Percentiles rank a stretch among this genome's conserved stretches.
These are phyloP conservation scores for Odocoileus virginianus DNA, from an alignment of 2,113 vertebrate genomes.

Conservation along the genomic window DNA sequence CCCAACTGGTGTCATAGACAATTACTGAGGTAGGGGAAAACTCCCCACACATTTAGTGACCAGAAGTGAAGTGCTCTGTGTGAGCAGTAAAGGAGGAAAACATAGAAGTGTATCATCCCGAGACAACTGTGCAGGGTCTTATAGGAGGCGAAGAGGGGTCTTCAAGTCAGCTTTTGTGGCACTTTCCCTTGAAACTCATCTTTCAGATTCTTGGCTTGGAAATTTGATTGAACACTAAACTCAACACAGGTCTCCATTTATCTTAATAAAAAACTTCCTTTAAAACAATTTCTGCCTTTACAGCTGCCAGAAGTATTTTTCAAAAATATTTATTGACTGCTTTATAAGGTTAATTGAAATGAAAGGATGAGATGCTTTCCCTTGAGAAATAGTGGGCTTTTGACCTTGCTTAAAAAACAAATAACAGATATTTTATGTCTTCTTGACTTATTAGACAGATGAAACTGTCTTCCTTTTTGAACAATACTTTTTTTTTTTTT, in stretches of 20 bases:
- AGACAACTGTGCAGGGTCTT: background rate
- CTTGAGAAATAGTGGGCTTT: conserved; percentile 42
- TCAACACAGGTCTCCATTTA: background rate
- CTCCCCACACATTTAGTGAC: background rate
- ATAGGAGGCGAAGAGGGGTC: fast-evolving
- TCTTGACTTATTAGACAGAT: conserved; percentile 35
- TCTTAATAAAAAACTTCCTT: conserved; percentile 24
- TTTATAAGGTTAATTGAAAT: conserved; percentile 67
- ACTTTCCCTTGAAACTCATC: background rate
- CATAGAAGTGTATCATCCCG: background rate
- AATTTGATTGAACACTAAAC: conserved; percentile 1
- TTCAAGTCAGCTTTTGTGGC: background rate
- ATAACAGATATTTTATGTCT: conserved; percentile 13
- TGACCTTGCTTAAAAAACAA: conserved; percentile 48
- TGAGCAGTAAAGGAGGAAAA: background rate
- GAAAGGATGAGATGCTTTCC: background rate
- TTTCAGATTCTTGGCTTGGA: conserved; percentile 28
- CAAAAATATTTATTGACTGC: conserved; percentile 41
- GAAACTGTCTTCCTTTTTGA: background rate
- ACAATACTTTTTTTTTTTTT: background rate
- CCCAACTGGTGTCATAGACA: background rate
- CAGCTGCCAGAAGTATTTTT: conserved; percentile 47
- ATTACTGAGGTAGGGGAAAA: background rate
- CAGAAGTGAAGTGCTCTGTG: background rate
- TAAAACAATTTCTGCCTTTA: conserved; percentile 22